Evolutionary conservation across 2,113 vertebrate genomes (phyloP), one percentile per base, ranked within the genome.

Genomic region (Anoplopoma fimbria): DNA sequence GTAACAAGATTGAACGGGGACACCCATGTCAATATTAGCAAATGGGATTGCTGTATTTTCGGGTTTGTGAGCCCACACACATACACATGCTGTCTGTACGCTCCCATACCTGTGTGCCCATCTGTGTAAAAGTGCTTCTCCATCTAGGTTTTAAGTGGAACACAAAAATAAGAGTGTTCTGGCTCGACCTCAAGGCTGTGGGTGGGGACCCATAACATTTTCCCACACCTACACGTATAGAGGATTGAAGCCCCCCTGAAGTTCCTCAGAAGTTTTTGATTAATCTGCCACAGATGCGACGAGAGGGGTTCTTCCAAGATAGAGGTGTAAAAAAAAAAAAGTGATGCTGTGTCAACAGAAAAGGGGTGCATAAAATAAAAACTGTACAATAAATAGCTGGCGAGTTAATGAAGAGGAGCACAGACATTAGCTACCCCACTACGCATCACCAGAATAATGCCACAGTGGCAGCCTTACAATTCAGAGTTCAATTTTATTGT

Each of bases 11-110:
- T 94, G 85, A 85, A 90, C 69, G 78, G 86, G 95, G 95, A 95
- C 93, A 96, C 88, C 90, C 93, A 93, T 94, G 95, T 95, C 94
- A 95, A 95, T 94, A 94, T 93, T 91, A 94, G 91, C 91, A 96
- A 97, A 96, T 93, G 79, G 93, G 91, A 95, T 95, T 94, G 92
- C 93, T 94, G 88, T 85, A 79, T 91, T 93, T 88, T 81, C 23
- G 61, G 77, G 49, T 74, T 72, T 34, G 64, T 6, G 15, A 58
- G 14, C 55, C 15, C 53, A 71, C 72, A 53, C 45, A 80, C 29
- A 69, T 31, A 29, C 55, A 57, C 57, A 69, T 25, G 69, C 68
- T 68, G 61, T 64, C 69, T 55, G 80, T 63, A 84, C 73, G 80
- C 58, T 85, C 63, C 82, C 82, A 78, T 79, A 90, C 73, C 63